Base-by-base conservation (phyloP, 2,888 invertebrate species). In the Eristalis pertinax region DNA sequence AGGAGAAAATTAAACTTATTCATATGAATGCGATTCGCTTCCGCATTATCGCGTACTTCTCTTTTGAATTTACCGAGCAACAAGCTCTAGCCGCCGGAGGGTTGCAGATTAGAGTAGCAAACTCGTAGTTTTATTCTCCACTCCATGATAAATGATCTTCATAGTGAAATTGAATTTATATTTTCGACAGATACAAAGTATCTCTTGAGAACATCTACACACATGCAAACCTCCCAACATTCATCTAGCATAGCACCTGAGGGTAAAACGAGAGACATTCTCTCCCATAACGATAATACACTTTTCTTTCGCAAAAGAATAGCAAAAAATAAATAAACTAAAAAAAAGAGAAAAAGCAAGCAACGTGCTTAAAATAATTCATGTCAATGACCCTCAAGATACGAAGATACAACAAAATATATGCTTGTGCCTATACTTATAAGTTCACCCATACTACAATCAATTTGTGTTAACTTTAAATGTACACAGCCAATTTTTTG, bases 351-450 rank as follows among this genome's bases (percentile, higher is more conserved):
- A n/a, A 79, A 32, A 62, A 60, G 26, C 0, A 13, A 24, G 60
- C 50, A 50, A 50, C 50, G 19, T 50, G 41, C 76, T 77, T 69
- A 38, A 67, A 80, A 74, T 74, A 78, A 77, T 81, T 70, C 82
- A 75, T 83, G 86, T 86, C 86, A 86, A 86, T 82, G 86, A 83
- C 74, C 86, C 82, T 86, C 75, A 32, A 56, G 65, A 41, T 82
- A 75, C 65, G 62, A 32, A 77, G 74, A 78, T 83, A 82, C n/a
- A 64, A 65, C 72, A 72, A 29, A 26, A 43, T 24, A 70, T 70
- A 68, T 41, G 62, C 11, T 19, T 22, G n/a, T 19, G 1, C 38
- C 3, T 38, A 38, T 38, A 38, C 13, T 38, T 38, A 13, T 38
- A 67, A 65, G 72, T 62, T 24, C 69, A 85, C 50, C 63, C 65